These are phyloP conservation scores for Phorcus lineatus DNA, from an alignment of 2,888 invertebrate genomes.

Conservation along the genomic window DNA sequence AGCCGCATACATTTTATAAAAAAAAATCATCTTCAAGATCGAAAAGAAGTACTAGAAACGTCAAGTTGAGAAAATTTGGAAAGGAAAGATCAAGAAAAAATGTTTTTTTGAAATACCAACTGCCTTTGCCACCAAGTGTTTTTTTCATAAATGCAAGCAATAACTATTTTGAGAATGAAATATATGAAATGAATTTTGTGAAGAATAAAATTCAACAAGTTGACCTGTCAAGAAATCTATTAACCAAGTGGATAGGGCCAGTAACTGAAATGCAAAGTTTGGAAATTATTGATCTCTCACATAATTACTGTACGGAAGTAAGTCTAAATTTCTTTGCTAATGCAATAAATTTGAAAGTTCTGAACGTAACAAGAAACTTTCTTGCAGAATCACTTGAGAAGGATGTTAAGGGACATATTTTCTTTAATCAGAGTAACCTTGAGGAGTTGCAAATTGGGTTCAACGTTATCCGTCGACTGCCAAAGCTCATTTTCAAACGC, in stretches of 20 bases:
- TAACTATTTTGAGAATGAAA: background rate
- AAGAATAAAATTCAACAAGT: constrained; percentile 28
- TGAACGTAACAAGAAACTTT: constrained; percentile 32
- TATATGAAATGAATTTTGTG: background rate
- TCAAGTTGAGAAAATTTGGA: too few species aligned
- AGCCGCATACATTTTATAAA: too few species aligned
- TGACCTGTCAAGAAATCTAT: constrained; percentile 26
- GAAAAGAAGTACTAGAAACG: background rate
- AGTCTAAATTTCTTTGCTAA: background rate
- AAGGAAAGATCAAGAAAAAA: too few species aligned
- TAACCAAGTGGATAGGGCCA: constrained; percentile 34
- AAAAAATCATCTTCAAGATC: background rate
- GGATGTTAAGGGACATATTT: constrained; percentile 26
- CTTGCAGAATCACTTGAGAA: constrained; percentile 25
- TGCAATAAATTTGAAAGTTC: constrained; percentile 16
- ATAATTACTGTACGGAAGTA: constrained; percentile 21
- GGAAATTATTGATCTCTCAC: constrained; percentile 29
- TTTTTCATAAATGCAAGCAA: background rate
- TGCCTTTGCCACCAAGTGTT: background rate
- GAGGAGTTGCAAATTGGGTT: constrained; percentile 22
- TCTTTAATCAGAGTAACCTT: constrained; percentile 21
- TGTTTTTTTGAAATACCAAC: too few species aligned
- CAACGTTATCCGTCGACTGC: constrained; percentile 14
- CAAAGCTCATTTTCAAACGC: too few species aligned
- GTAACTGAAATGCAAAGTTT: constrained; percentile 24